Evolutionary conservation across 2,113 vertebrate species (phyloP), one percentile per base, ranked within the genome.

Genomic region (Macroglossus sobrinus): DNA sequence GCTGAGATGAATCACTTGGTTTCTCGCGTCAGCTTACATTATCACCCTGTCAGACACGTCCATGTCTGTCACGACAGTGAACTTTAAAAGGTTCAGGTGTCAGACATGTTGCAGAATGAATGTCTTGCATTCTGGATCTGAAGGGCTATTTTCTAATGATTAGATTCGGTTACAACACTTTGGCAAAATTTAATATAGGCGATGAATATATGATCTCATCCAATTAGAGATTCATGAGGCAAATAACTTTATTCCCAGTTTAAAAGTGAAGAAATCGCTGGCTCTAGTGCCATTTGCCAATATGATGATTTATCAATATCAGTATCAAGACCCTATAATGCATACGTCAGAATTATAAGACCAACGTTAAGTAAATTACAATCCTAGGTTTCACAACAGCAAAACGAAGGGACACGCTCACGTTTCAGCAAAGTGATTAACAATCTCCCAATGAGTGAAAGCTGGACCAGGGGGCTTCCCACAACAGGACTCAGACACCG

Each of bases 81-180:
- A 69, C 22, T 80, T 74, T 9, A 50, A 30, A 85, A 0, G 71
- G 53, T 43, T 74, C 38, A 87, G 18, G 38, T 75, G 24, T 89
- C 21, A 90, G 38, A 64, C 16, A 4, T 53, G 5, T 35, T 76
- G 8, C 3, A 71, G 11, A 63, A 84, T 12, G 11, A 63, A 84
- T 12, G 5, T 61, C 47, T 50, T 82, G 7, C 8, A 84, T 33
- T 78, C 22, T 87, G 57, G 21, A 92, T 87, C 11, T 80, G 33
- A 95, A 26, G 66, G 68, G 69, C 57, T 89, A 91, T 63, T 93
- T 91, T 50, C 47, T 86, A 10, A 21, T 76, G 30, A 75, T 81
- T 80, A 91, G 22, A 95, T 55, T 92, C 8, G 78, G 35, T 35
- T 75, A 63, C 72, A 88, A 68, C 35, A 78, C 95, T 91, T 66